phyloP scores from a whole-genome alignment of 1,140 invertebrate species.

The Temnothorax longispinosus region DNA sequence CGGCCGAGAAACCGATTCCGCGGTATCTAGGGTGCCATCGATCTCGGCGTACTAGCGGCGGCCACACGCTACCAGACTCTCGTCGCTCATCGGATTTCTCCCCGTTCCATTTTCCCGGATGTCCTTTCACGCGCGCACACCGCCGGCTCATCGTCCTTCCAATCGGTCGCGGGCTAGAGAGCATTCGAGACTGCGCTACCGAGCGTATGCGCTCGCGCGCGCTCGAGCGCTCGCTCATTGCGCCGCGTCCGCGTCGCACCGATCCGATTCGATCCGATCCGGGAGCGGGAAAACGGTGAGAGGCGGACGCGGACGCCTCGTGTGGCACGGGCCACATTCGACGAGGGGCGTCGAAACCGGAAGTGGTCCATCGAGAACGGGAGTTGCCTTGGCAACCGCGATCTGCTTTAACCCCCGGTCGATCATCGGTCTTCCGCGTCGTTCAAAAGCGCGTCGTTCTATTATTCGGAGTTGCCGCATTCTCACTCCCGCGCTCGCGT shows the following conservation, averaged over 20 bases:
- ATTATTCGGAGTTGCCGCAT: conserved; percentile 78
- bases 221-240: background rate
- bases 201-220: background rate
- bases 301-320: conserved; percentile 54
- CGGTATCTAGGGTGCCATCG: conserved; percentile 30
- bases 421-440: conserved; percentile 77
- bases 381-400: conserved; percentile 80
- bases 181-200: conserved; percentile 65
- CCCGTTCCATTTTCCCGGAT: conserved; percentile 69
- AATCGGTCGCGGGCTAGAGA: conserved; percentile 55
- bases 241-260: background rate
- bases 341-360: conserved; percentile 73
- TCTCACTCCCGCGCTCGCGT: conserved; percentile 7
- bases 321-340: conserved; percentile 65
- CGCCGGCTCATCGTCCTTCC: conserved; percentile 68
- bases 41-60: conserved; percentile 30
- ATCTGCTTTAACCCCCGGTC: conserved; percentile 77
- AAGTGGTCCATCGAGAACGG: conserved; percentile 79
- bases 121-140: conserved; percentile 65
- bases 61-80: background rate
- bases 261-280: conserved; percentile 36
- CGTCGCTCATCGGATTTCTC: conserved; percentile 45
- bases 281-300: conserved; percentile 50
- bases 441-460: conserved; percentile 75
- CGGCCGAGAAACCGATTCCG: conserved; percentile 46